phyloP scores from a whole-genome alignment of 2,113 vertebrate genomes.

The Callipepla squamata region DNA sequence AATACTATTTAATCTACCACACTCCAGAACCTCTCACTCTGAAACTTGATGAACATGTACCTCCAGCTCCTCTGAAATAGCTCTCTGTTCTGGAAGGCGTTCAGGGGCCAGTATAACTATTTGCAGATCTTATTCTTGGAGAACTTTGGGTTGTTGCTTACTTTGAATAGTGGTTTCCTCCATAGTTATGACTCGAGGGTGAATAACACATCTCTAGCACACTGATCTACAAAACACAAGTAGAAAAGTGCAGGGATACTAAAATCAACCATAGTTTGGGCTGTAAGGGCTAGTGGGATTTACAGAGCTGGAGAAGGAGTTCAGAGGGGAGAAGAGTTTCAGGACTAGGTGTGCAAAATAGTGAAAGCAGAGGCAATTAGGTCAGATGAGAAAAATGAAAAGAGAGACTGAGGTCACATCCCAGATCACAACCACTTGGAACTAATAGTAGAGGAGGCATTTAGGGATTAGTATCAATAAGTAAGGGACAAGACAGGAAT shows the following conservation, averaged over 20 bases:
- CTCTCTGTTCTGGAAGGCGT: neutral
- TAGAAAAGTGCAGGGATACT: neutral
- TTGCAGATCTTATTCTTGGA: constrained; percentile 11
- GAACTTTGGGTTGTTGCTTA: neutral
- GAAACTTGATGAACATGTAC: neutral
- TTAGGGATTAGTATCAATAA: neutral
- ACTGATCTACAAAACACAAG: neutral
- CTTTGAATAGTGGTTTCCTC: neutral
- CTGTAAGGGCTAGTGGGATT: neutral
- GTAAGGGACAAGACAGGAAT: neutral
- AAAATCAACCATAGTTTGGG: neutral
- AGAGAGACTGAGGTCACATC: neutral
- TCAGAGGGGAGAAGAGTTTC: neutral
- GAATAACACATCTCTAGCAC: neutral
- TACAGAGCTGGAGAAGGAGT: neutral
- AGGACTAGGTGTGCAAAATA: neutral
- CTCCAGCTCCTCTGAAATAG: neutral
- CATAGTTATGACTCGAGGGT: neutral
- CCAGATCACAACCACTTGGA: neutral
- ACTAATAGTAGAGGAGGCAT: neutral
- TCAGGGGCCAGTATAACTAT: neutral
- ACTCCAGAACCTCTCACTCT: neutral
- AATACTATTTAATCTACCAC: neutral
- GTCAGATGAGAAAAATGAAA: neutral
- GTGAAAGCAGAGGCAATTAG: neutral